A percentile compares a stretch with the other conserved stretches of the same genome.
Evolutionary conservation across 1,140 invertebrate species (phyloP).

Genomic region (Saccostrea glomerata): DNA sequence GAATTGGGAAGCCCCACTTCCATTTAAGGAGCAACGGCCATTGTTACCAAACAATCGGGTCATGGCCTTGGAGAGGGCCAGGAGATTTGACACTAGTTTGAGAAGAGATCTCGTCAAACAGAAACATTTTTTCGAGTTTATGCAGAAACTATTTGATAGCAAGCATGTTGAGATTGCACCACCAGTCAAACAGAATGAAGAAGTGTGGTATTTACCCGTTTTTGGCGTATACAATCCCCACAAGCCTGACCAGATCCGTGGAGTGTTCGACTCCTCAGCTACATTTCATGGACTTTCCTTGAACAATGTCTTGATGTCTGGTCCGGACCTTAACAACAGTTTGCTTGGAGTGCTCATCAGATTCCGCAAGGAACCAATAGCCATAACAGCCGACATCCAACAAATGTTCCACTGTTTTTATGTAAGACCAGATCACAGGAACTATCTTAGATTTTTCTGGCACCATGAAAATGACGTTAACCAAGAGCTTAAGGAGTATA

Average conservation of each 20-base stretch:
- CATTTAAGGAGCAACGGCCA: constrained; percentile 11
- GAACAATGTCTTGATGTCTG: too few species aligned
- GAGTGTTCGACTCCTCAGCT: too few species aligned
- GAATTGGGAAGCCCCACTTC: constrained; percentile 49
- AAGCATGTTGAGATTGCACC: constrained; percentile 44
- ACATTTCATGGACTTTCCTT: too few species aligned
- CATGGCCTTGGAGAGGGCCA: constrained; percentile 30
- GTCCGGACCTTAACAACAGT: constrained; percentile 75
- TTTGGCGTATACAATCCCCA: constrained; percentile 56
- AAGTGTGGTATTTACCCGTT: constrained; percentile 45
- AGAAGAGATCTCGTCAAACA: constrained; percentile 37
- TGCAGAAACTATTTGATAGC: too few species aligned
- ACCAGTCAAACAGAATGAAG: constrained; percentile 28
- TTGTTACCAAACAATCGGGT: constrained; percentile 42
- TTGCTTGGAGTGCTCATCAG: constrained; percentile 56
- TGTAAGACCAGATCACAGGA: neutral
- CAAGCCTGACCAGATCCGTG: constrained; percentile 53
- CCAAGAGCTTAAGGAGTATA: too few species aligned
- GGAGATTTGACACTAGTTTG: neutral
- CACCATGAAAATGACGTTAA: too few species aligned
- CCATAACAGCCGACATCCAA: constrained; percentile 18
- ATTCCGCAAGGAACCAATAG: constrained; percentile 15
- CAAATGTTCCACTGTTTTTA: constrained; percentile 31
- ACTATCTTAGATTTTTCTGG: too few species aligned
- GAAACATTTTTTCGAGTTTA: too few species aligned